Percentiles rank a stretch among this genome's conserved stretches.
Evolutionary conservation across 2,797 vertebrate species (phyloP).

Genomic region (Syngnathus acus): DNA sequence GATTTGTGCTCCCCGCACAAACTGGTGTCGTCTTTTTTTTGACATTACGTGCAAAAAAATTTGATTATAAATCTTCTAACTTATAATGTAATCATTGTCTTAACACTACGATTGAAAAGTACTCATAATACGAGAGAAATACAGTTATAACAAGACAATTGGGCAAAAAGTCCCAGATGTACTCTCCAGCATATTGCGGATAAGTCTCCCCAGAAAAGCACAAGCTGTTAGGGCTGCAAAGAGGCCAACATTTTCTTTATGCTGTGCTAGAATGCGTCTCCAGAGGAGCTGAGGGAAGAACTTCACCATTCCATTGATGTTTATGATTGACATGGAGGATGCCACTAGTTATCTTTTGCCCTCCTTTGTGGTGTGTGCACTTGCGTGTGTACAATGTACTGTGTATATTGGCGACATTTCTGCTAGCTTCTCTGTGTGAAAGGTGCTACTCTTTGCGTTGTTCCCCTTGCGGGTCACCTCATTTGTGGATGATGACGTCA

Average conservation of each 20-base stretch:
- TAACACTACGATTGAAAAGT: too few species aligned
- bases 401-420: slow-evolving; percentile 10
- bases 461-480: slow-evolving; percentile 52
- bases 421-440: slow-evolving; percentile 16
- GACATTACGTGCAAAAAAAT: too few species aligned
- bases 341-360: background rate
- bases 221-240: background rate
- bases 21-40: too few species aligned
- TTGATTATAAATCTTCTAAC: too few species aligned
- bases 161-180: too few species aligned
- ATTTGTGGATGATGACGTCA: slow-evolving; percentile 42
- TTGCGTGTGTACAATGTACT: background rate
- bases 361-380: background rate
- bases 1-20: too few species aligned
- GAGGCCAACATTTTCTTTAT: too few species aligned
- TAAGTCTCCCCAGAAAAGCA: too few species aligned
- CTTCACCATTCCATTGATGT: background rate
- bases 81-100: too few species aligned
- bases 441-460: slow-evolving; percentile 40
- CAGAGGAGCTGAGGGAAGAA: background rate
- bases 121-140: too few species aligned
- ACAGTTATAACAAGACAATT: too few species aligned
- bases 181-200: too few species aligned
- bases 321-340: background rate
- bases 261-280: background rate